Evolutionary conservation across 2,113 vertebrate species (phyloP).

Genomic region (Atractosteus spatula): DNA sequence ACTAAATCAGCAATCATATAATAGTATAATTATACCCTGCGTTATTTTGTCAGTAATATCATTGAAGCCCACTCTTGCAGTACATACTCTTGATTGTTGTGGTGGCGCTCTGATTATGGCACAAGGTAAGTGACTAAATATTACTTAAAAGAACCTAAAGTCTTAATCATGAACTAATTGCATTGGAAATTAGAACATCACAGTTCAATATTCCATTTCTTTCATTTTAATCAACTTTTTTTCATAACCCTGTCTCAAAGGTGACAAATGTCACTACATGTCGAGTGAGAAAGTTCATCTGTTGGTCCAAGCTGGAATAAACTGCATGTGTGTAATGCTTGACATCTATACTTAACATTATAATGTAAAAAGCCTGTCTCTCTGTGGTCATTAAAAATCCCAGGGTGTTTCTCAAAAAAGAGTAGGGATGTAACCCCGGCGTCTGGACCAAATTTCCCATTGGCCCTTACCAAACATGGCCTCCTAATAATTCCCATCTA

Average conservation of each 20-base stretch:
- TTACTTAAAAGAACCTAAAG: constrained; percentile 24
- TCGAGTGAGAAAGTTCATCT: not conserved
- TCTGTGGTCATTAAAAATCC: too few relatives aligned
- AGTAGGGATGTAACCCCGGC: too few relatives aligned
- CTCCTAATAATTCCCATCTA: too few relatives aligned
- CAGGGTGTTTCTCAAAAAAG: too few relatives aligned
- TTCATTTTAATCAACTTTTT: constrained; percentile 25
- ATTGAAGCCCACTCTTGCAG: not conserved
- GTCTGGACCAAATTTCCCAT: too few relatives aligned
- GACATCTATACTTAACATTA: too few relatives aligned
- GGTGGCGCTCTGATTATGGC: constrained; percentile 37
- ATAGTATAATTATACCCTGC: constrained; percentile 41
- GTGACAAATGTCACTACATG: not conserved
- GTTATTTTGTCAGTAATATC: not conserved
- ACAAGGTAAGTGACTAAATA: constrained; percentile 47
- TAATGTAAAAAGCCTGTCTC: too few relatives aligned
- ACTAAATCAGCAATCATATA: constrained; percentile 45
- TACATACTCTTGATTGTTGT: constrained; percentile 38
- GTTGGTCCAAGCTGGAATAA: not conserved
- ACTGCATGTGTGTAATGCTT: not conserved
- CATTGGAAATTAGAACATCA: constrained; percentile 40
- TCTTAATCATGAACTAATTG: constrained; percentile 52
- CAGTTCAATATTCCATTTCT: constrained; percentile 41
- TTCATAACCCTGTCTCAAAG: not conserved
- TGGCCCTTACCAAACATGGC: too few relatives aligned